phyloP scores from a whole-genome alignment of 2,113 vertebrate genomes.

The Amphiprion ocellaris region DNA sequence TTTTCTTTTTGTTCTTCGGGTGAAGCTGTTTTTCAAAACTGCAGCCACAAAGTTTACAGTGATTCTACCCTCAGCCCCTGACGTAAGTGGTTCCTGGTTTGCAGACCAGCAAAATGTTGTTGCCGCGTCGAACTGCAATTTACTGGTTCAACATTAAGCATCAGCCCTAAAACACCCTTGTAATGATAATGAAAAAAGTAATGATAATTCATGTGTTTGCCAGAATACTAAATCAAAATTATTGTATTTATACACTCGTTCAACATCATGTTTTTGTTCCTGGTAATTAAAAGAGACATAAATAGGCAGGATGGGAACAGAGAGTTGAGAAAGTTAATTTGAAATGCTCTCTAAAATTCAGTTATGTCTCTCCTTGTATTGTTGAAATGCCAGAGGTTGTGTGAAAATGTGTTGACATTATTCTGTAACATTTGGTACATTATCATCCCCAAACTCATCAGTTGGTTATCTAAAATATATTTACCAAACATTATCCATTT shows the following conservation, averaged over 20 bases:
- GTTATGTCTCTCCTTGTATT: not conserved
- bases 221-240: not conserved
- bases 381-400: not conserved
- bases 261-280: not conserved
- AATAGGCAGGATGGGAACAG: not conserved
- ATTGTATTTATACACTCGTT: not conserved
- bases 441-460: not conserved
- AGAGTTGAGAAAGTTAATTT: not conserved
- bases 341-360: not conserved
- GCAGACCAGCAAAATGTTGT: too few relatives aligned
- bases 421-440: not conserved
- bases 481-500: not conserved
- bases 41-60: too few relatives aligned
- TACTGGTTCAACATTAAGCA: too few relatives aligned
- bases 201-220: not conserved
- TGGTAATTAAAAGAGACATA: not conserved
- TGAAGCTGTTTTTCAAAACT: too few relatives aligned
- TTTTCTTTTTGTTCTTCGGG: too few relatives aligned
- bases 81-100: too few relatives aligned
- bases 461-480: not conserved
- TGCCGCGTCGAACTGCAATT: too few relatives aligned
- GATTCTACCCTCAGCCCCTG: too few relatives aligned
- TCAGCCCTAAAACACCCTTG: too few relatives aligned
- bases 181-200: too few relatives aligned
- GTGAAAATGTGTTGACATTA: not conserved